Evolutionary conservation across 1,140 invertebrate species (phyloP).

Genomic region (Drosophila repleta): DNA sequence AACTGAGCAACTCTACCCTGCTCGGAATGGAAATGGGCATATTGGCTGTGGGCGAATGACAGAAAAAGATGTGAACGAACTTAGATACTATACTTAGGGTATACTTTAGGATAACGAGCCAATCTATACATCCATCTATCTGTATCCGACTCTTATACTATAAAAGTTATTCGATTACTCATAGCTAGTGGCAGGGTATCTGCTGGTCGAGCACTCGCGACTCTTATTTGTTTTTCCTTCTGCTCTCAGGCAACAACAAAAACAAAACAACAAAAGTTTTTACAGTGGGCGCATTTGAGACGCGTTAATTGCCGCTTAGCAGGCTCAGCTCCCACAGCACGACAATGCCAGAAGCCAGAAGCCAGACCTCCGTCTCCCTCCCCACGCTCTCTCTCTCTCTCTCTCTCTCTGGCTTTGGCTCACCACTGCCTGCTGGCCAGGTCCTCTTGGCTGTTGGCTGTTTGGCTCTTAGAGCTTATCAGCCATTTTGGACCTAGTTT

Average conservation of each 20-base stretch:
- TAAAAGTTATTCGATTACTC: no score
- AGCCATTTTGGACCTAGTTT: slow-evolving; percentile 78
- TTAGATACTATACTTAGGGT: no score
- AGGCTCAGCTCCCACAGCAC: slow-evolving; percentile 25
- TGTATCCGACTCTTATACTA: no score
- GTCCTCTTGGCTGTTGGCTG: slow-evolving; percentile 21
- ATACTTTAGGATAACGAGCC: no score
- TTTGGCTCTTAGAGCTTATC: slow-evolving; percentile 49
- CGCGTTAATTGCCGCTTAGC: slow-evolving; percentile 76
- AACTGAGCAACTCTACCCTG: slow-evolving; percentile 23
- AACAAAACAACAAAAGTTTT: slow-evolving; percentile 1
- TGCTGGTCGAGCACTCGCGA: no score
- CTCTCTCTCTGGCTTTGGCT: not conserved
- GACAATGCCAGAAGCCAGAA: slow-evolving; percentile 11
- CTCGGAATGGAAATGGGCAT: no score
- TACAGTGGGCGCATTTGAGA: slow-evolving; percentile 48
- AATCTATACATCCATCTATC: no score
- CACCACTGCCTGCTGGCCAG: not conserved
- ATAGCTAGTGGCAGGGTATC: no score
- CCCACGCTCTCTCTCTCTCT: not conserved
- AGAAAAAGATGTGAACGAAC: no score
- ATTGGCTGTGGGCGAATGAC: no score
- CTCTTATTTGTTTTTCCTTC: no score
- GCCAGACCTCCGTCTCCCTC: not conserved
- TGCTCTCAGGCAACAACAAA: slow-evolving; percentile 2